Percentiles rank a stretch among this genome's conserved stretches.
Evolutionary conservation across 2,888 invertebrate genomes (phyloP).

Genomic region (Leptinotarsa tumamoca): DNA sequence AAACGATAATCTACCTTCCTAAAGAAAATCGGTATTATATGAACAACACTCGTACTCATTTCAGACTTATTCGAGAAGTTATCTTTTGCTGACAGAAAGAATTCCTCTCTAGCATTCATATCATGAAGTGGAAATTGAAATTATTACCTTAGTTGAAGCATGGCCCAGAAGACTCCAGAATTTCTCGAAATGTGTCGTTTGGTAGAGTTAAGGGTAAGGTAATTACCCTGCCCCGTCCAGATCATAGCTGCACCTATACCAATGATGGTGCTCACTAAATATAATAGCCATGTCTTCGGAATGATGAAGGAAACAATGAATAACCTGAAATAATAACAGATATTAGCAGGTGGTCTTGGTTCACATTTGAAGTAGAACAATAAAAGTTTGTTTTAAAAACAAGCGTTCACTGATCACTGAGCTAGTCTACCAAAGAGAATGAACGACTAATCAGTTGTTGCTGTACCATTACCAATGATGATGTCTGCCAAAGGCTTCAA

Average conservation of each 20-base stretch:
- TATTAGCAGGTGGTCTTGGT: not conserved
- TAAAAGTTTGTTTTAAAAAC: not conserved
- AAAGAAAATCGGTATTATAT: not conserved
- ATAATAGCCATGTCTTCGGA: constrained; percentile 86
- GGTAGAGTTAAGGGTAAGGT: constrained; percentile 90
- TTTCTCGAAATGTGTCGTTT: constrained; percentile 90
- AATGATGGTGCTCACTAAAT: constrained; percentile 85
- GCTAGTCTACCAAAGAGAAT: no score
- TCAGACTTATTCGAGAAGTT: not conserved
- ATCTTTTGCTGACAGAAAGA: not conserved
- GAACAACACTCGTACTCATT: not conserved
- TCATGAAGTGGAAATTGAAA: constrained; percentile 7
- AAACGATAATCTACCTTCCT: constrained; percentile 6
- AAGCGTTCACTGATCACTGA: no score
- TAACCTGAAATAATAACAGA: constrained; percentile 72
- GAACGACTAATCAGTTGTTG: no score
- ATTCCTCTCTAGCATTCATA: not conserved
- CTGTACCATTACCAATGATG: no score
- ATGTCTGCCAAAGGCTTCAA: no score
- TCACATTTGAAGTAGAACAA: not conserved
- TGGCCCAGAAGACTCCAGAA: constrained; percentile 97
- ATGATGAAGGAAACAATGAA: constrained; percentile 91
- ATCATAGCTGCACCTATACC: constrained; percentile 94
- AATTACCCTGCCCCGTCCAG: constrained; percentile 97
- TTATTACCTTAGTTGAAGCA: constrained; percentile 87